Evolutionary conservation across 2,888 invertebrate species (phyloP), one percentile per base, ranked within the genome.

Genomic region (Polia nebulosa): DNA sequence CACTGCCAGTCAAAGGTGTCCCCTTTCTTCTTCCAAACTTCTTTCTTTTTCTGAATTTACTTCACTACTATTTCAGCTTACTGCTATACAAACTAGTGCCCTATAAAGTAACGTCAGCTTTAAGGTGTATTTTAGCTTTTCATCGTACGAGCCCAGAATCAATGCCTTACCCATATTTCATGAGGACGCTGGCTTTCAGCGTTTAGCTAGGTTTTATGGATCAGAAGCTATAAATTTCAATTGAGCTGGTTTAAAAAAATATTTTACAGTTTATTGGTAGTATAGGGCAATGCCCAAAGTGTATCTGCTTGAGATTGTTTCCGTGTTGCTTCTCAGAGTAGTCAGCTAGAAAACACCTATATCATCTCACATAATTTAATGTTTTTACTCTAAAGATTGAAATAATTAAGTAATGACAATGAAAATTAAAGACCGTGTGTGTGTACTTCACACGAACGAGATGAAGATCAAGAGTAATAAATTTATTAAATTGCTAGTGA

Each of bases 171-270:
- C 36, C 45, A 62, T 73, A 76, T 59, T 78, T 78, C 55, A 67
- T 56, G 73, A 67, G 49, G 13, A 15, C 45, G 58, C 61, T 29
- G 17, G 45, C 59, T 78, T 51, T 20, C 56, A 78, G n/a, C 67
- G 41, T 56, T 73, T 36, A n/a, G 36, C 32, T 55, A 59, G 61
- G 36, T 62, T 76, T 67, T 74, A 76, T 78, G 76, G 75, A 78
- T 78, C 74, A 78, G 76, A 76, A 76, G 58, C 76, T 59, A 67
- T 78, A 76, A 60, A 76, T 76, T 78, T 59, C 67, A 55, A 78
- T 62, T 29, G 67, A 78, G 45, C 51, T 22, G 29, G 49, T 66
- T 29, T 58, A 52, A 63, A 45, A 20, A 49, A 59, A 59, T 57
- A 76, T 58, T 71, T 58, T n/a, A 32, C 3, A 63, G 25, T 59